Evolutionary conservation across 2,797 vertebrate genomes (phyloP).

Genomic region (Megaceryle alcyon): DNA sequence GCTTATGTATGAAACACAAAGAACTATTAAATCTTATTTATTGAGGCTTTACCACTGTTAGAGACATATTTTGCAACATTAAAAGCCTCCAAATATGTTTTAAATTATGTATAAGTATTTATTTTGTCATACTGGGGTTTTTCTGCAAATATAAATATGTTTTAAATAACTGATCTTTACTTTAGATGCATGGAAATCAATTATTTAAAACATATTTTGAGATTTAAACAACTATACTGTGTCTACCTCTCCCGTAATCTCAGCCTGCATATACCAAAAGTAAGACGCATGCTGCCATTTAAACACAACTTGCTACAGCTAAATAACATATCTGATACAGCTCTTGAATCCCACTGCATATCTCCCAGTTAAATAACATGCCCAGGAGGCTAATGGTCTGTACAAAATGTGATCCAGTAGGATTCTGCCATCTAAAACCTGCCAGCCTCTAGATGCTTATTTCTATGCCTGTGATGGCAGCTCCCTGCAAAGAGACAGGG

Average conservation of each 20-base stretch:
- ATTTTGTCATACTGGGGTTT: conserved; percentile 21
- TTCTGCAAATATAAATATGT: background rate
- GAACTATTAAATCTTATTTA: conserved; percentile 13
- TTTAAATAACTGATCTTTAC: conserved; percentile 47
- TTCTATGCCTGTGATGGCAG: background rate
- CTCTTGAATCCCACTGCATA: background rate
- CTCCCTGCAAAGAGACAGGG: conserved; percentile 11
- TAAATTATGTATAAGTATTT: conserved; percentile 49
- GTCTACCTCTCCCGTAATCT: background rate
- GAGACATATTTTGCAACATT: conserved; percentile 24
- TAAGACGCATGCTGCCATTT: background rate
- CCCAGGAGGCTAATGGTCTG: background rate
- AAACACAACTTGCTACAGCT: background rate
- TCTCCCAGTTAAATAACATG: background rate
- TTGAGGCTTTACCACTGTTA: background rate
- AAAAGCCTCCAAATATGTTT: conserved; percentile 49
- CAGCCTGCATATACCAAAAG: background rate
- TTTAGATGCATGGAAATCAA: conserved; percentile 45
- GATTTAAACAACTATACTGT: conserved; percentile 6
- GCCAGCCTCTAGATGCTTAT: background rate
- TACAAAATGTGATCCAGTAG: background rate
- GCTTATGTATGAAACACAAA: background rate
- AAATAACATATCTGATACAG: background rate
- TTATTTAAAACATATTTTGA: conserved; percentile 52
- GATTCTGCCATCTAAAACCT: background rate